phyloP scores from a whole-genome alignment of 1,140 invertebrate species.

The Musca domestica region DNA sequence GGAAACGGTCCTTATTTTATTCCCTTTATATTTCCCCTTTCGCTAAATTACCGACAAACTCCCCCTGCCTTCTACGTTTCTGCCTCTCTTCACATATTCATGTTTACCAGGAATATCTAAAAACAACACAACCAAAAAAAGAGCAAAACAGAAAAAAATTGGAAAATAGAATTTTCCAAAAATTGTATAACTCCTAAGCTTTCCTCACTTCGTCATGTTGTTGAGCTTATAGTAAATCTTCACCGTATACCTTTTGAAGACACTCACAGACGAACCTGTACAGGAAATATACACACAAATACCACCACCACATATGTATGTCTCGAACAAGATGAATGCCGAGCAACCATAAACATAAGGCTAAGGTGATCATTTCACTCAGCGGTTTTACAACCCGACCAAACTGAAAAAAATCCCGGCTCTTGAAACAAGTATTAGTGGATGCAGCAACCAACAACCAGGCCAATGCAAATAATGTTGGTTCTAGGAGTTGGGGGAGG shows the following conservation, averaged over 20 bases:
- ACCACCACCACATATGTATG: background rate
- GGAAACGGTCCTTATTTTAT: no score
- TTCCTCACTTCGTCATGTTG: background rate
- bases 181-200: constrained; percentile 10
- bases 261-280: no score
- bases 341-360: background rate
- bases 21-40: no score
- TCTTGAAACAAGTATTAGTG: no score
- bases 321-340: no score
- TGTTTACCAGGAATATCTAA: background rate
- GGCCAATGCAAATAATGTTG: background rate
- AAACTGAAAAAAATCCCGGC: no score
- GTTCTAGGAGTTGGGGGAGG: no score
- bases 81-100: background rate
- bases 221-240: background rate
- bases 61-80: background rate
- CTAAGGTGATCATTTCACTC: constrained; percentile 14
- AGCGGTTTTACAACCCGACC: background rate
- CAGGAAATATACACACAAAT: background rate
- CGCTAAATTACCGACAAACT: no score
- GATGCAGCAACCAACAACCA: background rate
- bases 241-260: background rate
- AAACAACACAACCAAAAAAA: background rate
- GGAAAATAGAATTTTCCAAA: constrained; percentile 11
- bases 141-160: background rate